These are phyloP conservation scores for Limnephilus rhombicus DNA, from an alignment of 2,888 invertebrate genomes.

Conservation along the genomic window DNA sequence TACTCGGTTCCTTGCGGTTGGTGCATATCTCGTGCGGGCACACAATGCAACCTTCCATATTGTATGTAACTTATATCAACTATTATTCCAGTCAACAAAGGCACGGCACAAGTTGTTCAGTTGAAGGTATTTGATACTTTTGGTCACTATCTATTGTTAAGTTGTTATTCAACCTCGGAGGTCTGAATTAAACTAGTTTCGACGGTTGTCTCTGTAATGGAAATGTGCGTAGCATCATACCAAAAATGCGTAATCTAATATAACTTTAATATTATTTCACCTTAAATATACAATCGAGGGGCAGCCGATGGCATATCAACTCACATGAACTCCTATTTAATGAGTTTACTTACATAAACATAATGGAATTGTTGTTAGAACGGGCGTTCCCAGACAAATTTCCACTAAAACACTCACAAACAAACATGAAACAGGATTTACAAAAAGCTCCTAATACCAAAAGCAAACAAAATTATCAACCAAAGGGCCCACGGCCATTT, in stretches of 20 bases:
- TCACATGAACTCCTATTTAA: background rate
- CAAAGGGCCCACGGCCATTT: too few relatives aligned
- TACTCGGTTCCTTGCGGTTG: conserved; percentile 1
- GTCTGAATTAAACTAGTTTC: conserved; percentile 3
- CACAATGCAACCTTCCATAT: conserved; percentile 31
- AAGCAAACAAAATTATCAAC: too few relatives aligned
- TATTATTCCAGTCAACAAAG: conserved; percentile 17
- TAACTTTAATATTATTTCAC: background rate
- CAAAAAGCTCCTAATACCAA: background rate
- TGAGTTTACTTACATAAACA: background rate
- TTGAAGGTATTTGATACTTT: conserved; percentile 37
- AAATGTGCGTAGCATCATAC: background rate
- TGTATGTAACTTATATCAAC: conserved; percentile 38
- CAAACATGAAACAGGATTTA: background rate
- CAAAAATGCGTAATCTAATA: background rate
- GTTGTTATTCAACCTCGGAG: background rate
- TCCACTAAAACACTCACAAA: background rate
- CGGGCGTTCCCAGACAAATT: background rate
- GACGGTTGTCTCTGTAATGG: background rate
- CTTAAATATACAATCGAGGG: background rate
- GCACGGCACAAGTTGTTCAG: conserved; percentile 14
- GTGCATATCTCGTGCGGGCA: background rate
- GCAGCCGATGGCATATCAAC: background rate
- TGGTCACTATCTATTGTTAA: conserved; percentile 32
- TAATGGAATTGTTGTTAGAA: background rate